These are phyloP conservation scores for Linnaemya tessellans DNA, from an alignment of 2,888 invertebrate species.

Conservation along the genomic window DNA sequence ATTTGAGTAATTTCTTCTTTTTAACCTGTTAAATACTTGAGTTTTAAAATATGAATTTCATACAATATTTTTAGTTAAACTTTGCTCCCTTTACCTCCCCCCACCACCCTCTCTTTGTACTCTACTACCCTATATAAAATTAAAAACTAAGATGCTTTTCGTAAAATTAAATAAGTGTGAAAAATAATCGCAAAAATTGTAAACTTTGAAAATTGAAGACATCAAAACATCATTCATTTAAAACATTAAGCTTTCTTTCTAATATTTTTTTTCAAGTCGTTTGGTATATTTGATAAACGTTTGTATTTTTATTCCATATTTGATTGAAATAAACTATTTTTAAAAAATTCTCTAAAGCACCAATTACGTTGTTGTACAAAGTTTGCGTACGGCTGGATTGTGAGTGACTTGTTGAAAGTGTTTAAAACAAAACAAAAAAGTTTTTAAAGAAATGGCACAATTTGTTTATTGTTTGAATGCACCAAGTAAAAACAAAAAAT, in stretches of 20 bases:
- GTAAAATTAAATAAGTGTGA: conserved; percentile 72
- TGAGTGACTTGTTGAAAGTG: conserved; percentile 72
- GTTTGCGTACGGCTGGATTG: conserved; percentile 68
- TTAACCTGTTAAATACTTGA: conserved; percentile 49
- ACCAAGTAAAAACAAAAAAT: conserved; percentile 47
- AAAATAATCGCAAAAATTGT: conserved; percentile 64
- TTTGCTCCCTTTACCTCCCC: conserved; percentile 29
- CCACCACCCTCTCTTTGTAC: too few species aligned
- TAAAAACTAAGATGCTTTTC: conserved; percentile 83
- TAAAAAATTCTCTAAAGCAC: conserved; percentile 73
- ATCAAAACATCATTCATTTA: conserved; percentile 73
- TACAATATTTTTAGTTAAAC: conserved; percentile 43
- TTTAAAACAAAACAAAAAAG: conserved; percentile 71
- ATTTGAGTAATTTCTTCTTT: conserved; percentile 40
- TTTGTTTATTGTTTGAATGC: conserved; percentile 70
- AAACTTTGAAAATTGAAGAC: conserved; percentile 51
- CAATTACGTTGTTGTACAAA: conserved; percentile 75
- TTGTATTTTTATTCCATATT: conserved; percentile 71
- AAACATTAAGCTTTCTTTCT: conserved; percentile 35
- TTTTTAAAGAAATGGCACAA: conserved; percentile 69
- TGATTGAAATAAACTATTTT: conserved; percentile 10
- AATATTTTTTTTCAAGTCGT: conserved; percentile 57
- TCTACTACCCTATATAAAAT: conserved; percentile 48
- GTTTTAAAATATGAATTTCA: conserved; percentile 22
- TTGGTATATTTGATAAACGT: conserved; percentile 71